Conservation (phyloP, 2,113 vertebrate species). For the Struthidea cinerea region DNA sequence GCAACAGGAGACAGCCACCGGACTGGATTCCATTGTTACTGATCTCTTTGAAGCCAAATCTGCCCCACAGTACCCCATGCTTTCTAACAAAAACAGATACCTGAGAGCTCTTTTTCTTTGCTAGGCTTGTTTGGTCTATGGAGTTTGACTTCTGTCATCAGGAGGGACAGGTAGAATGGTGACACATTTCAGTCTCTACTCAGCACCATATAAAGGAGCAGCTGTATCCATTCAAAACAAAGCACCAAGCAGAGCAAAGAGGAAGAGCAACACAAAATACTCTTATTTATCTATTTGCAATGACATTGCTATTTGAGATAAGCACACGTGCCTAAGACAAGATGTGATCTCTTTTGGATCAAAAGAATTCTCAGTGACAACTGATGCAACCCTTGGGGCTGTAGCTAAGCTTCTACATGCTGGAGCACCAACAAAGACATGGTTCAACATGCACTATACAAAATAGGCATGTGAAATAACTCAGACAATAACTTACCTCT, state of each 20-base stretch:
- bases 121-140: neutral
- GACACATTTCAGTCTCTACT: neutral
- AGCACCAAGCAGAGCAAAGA: neutral
- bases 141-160: neutral
- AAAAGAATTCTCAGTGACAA: neutral
- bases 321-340: accelerated
- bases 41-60: neutral
- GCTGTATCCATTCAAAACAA: neutral
- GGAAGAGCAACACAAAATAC: neutral
- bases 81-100: neutral
- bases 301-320: neutral
- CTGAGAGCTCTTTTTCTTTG: neutral
- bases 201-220: neutral
- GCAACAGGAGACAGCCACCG: neutral
- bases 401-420: neutral
- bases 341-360: neutral
- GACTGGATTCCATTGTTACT: neutral
- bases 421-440: neutral
- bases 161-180: neutral
- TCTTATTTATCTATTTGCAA: neutral
- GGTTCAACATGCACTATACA: neutral
- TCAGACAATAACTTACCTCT: neutral
- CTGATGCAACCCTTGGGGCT: neutral
- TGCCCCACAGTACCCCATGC: accelerated
- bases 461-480: neutral